Evolutionary conservation across 2,797 vertebrate species (phyloP).

Genomic region (Leuciscus waleckii): DNA sequence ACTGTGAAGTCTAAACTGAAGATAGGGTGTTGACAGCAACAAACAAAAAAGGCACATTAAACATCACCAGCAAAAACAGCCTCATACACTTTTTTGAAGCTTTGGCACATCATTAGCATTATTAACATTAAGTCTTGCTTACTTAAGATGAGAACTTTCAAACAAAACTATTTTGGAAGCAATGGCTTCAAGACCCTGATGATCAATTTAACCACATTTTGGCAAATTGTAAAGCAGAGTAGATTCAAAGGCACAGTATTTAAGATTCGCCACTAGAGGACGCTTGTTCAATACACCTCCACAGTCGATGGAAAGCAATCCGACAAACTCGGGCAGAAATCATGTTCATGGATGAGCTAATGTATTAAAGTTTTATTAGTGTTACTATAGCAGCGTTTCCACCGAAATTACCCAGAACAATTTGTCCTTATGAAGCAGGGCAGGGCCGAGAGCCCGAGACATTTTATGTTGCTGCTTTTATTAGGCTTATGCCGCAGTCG

Average conservation of each 20-base stretch:
- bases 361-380: too few relatives aligned
- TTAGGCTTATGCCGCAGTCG: too few relatives aligned
- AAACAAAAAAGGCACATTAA: neutral
- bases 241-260: neutral
- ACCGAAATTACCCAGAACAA: too few relatives aligned
- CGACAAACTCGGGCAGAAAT: too few relatives aligned
- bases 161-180: neutral
- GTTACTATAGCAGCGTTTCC: too few relatives aligned
- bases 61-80: neutral
- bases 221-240: neutral
- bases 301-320: too few relatives aligned
- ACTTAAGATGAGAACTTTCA: neutral
- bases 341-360: too few relatives aligned
- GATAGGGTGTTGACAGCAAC: slow-evolving; percentile 16
- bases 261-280: neutral
- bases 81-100: neutral
- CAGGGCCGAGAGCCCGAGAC: too few relatives aligned
- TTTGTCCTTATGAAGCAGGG: too few relatives aligned
- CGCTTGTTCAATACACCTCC: neutral
- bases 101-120: neutral
- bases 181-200: neutral
- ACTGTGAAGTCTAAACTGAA: slow-evolving; percentile 29
- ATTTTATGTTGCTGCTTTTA: too few relatives aligned
- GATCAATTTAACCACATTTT: neutral
- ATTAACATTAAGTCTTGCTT: neutral